Conservation (phyloP, 2,113 vertebrate species). For the Gymnogyps californianus region DNA sequence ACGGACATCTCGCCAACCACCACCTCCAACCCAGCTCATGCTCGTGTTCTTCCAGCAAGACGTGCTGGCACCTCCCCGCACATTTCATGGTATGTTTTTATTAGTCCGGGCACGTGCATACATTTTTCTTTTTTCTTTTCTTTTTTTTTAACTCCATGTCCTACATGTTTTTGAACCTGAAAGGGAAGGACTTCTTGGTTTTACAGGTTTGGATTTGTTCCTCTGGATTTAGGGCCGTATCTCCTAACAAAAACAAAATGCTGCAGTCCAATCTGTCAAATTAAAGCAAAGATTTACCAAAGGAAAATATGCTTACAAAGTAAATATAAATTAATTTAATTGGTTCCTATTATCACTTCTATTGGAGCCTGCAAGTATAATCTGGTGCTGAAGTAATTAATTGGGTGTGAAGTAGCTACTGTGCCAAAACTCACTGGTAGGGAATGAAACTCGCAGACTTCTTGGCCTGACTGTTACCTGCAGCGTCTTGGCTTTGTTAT, state of each 20-base stretch:
- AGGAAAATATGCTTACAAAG: slow-evolving; percentile 48
- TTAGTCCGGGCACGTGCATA: neutral
- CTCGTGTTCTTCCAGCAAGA: neutral
- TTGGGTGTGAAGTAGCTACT: slow-evolving; percentile 72
- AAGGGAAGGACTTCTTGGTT: neutral
- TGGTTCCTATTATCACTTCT: slow-evolving; percentile 75
- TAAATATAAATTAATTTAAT: slow-evolving; percentile 75
- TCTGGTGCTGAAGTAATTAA: slow-evolving; percentile 79
- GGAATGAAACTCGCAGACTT: slow-evolving; percentile 43
- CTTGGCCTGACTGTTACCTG: slow-evolving; percentile 55
- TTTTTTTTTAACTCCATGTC: neutral
- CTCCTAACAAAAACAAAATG: slow-evolving; percentile 16
- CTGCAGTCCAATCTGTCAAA: neutral
- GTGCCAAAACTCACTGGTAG: slow-evolving; percentile 72
- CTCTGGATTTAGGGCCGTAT: neutral
- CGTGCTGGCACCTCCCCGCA: neutral
- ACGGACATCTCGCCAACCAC: neutral
- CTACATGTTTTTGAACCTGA: neutral
- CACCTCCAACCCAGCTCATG: neutral
- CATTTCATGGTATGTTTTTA: neutral
- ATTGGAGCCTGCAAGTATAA: slow-evolving; percentile 68
- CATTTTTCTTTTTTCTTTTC: neutral
- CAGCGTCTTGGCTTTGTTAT: slow-evolving; percentile 50
- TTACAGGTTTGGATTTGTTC: slow-evolving; percentile 5
- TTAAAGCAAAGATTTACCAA: slow-evolving; percentile 44